A percentile compares a stretch with the other conserved stretches of the same genome.
Evolutionary conservation across 2,113 vertebrate species (phyloP).

Genomic region (Toxostoma redivivum): DNA sequence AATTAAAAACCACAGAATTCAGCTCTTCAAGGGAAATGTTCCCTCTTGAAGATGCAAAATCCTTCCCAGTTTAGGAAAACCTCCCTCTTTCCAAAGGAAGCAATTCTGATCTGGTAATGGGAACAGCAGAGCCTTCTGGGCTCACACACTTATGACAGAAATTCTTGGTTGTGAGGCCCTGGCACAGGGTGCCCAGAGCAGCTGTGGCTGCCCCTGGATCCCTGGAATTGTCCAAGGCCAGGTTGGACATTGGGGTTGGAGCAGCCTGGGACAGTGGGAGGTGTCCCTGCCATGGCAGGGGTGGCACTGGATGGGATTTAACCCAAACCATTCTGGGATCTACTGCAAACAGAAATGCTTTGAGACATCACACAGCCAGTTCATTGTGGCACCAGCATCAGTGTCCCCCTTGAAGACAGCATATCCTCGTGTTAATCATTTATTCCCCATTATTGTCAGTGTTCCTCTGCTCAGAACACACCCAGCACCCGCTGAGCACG

Average conservation of each 20-base stretch:
- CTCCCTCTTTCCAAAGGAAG: neutral
- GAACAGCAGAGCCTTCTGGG: neutral
- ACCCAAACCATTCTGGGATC: neutral
- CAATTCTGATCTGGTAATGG: neutral
- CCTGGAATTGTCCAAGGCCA: neutral
- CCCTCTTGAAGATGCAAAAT: neutral
- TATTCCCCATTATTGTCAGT: neutral
- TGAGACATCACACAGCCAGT: neutral
- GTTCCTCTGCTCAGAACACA: neutral
- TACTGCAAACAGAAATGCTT: neutral
- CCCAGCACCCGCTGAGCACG: neutral
- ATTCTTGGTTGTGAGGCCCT: neutral
- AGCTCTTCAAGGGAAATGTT: neutral
- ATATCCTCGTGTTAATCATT: fast-evolving
- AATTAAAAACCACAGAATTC: neutral
- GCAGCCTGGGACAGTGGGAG: neutral
- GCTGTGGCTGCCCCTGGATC: neutral
- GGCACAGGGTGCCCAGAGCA: neutral
- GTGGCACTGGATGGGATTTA: fast-evolving
- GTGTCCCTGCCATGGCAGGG: neutral
- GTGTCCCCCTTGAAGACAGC: neutral
- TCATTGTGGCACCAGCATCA: neutral
- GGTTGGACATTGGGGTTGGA: neutral
- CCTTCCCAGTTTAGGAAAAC: neutral
- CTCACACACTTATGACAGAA: neutral